Evolutionary conservation across 2,797 vertebrate genomes (phyloP), one percentile per base, ranked within the genome.

Genomic region (Sebastes nivosus): DNA sequence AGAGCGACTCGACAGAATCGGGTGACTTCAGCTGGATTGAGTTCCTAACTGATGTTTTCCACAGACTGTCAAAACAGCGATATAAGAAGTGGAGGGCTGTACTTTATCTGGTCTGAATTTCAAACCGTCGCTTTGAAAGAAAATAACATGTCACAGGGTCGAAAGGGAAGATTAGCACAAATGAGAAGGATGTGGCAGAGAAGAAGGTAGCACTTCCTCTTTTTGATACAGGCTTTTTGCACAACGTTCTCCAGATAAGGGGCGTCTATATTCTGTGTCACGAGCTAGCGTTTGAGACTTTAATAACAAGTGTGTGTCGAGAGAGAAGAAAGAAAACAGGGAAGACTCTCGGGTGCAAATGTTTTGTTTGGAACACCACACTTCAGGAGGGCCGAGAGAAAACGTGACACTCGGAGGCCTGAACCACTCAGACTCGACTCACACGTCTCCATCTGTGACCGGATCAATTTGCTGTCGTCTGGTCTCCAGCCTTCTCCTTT

Each of bases 121-220:
- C 50, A 79, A 81, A 81, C 59, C 1, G 36, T 18, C 30, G 67
- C 61, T 88, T 70, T 69, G 27, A 77, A 59, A 80, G 42, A 87
- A 79, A 86, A 87, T 29, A 68, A 73, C 81, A 80, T 71, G 75
- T 82, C 81, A 78, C 25, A 5, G 22, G 36, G 80, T 78, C 8
- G 42, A 77, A 86, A 59, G 36, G 87, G 81, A 89, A 87, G 90
- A 86, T 42, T 67, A 83, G 79, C 55, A 79, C 29, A 64, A 74
- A 72, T 59, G 75, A 88, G 81, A 95, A 95, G 94, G 94, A 95
- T 92, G 94, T 89, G 71, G 66, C 29, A 75, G 8, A 83, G 72
- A 82, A 86, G 86, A 84, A 82, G 72, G 65, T 67, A 73, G 42
- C 66, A 83, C 93, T 95, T 96, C 95, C 94, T 94, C 87, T 89